A percentile compares a stretch with the other conserved stretches of the same genome.
Evolutionary conservation across 2,888 invertebrate genomes (phyloP).

Genomic region (Pachydiplax longipennis): DNA sequence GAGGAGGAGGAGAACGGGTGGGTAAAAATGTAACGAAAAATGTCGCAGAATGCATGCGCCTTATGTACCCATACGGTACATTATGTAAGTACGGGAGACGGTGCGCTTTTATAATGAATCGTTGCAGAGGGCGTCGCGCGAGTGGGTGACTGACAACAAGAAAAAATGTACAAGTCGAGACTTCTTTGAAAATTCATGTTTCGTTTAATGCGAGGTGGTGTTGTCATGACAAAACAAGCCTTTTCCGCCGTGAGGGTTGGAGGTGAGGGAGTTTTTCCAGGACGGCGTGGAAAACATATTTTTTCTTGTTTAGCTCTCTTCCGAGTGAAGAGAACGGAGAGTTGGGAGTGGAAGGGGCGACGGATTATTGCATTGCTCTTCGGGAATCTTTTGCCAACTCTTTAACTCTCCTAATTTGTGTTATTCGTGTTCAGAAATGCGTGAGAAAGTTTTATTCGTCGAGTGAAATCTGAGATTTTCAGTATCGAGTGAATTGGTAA

Average conservation of each 20-base stretch:
- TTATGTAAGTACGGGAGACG: background rate
- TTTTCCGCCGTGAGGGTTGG: background rate
- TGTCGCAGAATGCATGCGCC: background rate
- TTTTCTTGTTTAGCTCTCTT: background rate
- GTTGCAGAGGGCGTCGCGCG: background rate
- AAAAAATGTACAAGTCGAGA: background rate
- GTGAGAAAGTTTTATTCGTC: too few relatives aligned
- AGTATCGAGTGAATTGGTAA: too few relatives aligned
- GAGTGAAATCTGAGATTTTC: too few relatives aligned
- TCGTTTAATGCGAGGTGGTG: background rate
- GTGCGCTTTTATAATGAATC: background rate
- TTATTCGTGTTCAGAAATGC: too few relatives aligned
- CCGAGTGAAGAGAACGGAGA: background rate
- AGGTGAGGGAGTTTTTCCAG: background rate
- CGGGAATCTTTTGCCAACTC: too few relatives aligned
- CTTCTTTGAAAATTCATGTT: conserved; percentile 1
- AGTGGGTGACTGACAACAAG: background rate
- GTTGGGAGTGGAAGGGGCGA: background rate
- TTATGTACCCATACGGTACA: background rate
- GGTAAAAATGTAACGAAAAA: background rate
- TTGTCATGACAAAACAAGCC: background rate
- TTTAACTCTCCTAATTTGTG: too few relatives aligned
- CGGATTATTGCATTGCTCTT: too few relatives aligned
- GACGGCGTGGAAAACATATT: background rate
- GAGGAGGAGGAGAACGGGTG: background rate